Percentiles rank a stretch among this genome's conserved stretches.
Conservation (phyloP, 1,140 invertebrate species). For the Agrypnia vestita region DNA sequence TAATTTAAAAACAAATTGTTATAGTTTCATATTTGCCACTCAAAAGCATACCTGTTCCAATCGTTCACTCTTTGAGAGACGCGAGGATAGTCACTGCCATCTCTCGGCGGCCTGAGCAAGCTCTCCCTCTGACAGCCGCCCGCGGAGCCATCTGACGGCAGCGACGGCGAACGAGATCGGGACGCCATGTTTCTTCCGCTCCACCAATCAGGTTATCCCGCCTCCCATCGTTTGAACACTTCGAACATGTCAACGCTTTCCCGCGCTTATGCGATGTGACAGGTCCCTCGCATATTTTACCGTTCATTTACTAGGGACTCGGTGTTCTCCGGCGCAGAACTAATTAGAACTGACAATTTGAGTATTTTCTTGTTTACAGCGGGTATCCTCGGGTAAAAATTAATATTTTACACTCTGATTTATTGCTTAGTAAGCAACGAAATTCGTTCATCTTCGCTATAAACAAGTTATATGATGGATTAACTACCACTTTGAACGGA, state of each 20-base stretch:
- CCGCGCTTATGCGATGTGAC: slow-evolving; percentile 48
- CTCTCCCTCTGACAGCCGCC: slow-evolving; percentile 50
- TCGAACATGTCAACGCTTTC: slow-evolving; percentile 44
- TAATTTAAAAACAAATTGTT: no score
- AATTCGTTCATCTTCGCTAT: slow-evolving; percentile 32
- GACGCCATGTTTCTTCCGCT: slow-evolving; percentile 55
- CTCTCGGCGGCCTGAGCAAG: slow-evolving; percentile 56
- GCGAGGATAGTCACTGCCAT: slow-evolving; percentile 49
- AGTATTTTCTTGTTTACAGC: slow-evolving; percentile 42
- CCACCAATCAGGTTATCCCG: slow-evolving; percentile 50
- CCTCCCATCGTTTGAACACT: slow-evolving; percentile 42
- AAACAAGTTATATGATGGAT: slow-evolving; percentile 11
- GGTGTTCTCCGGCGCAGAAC: slow-evolving; percentile 22
- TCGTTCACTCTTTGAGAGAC: slow-evolving; percentile 47
- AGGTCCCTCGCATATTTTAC: slow-evolving; percentile 44
- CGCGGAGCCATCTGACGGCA: slow-evolving; percentile 50
- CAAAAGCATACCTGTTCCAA: slow-evolving; percentile 52
- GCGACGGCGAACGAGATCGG: slow-evolving; percentile 54
- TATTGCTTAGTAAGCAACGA: slow-evolving; percentile 3
- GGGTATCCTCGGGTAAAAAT: slow-evolving; percentile 1
- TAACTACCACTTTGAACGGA: not conserved
- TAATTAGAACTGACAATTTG: slow-evolving; percentile 35
- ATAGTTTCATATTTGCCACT: not conserved
- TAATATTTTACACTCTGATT: slow-evolving; percentile 19
- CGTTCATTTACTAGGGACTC: slow-evolving; percentile 27